Evolutionary conservation across 2,888 invertebrate genomes (phyloP), one percentile per base, ranked within the genome.

Genomic region (Erebia aethiops): DNA sequence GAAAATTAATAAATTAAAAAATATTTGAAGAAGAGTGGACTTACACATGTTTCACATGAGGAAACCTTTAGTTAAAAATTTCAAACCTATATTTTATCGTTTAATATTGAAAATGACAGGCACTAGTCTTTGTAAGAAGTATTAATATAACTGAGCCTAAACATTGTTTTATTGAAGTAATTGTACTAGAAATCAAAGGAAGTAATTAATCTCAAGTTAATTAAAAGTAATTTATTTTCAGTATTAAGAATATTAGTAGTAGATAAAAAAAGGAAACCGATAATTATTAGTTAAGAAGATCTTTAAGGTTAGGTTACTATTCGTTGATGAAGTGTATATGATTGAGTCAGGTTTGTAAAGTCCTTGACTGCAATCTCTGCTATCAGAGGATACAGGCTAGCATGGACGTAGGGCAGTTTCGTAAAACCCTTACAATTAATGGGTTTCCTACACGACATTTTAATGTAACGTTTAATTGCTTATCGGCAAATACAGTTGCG

Each of bases 161-260:
- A 54, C 18, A 18, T 18, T 18, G 54, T 54, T 54, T 54, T 2
- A 54, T 10, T 54, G 18, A 64, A 62, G 18, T 62, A 62, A 62
- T 62, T 62, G 62, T 62, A 49, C 13, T 62, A 62, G 62, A 62
- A 62, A 62, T 62, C 62, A 21, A 49, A 49, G 62, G 62, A 62
- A 62, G 49, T 21, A 49, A 49, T 62, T 62, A 21, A 9, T 62
- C 14, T 62, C 14, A 62, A 62, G 62, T 62, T 46, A 14, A 14
- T 16, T 21, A 21, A 49, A 46, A 16, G 41, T 62, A 46, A 62
- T 49, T 62, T 62, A 18, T 62, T 49, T 46, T 14, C 18, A 62
- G 13, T 62, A 35, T 35, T 52, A 64, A n/a, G 21, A 5, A 9
- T n/a, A 52, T 52, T 11, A 46, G 46, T 46, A 56, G 14, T 26